Evolutionary conservation across 1,140 invertebrate species (phyloP).

Genomic region (Eupristina koningsbergeri): DNA sequence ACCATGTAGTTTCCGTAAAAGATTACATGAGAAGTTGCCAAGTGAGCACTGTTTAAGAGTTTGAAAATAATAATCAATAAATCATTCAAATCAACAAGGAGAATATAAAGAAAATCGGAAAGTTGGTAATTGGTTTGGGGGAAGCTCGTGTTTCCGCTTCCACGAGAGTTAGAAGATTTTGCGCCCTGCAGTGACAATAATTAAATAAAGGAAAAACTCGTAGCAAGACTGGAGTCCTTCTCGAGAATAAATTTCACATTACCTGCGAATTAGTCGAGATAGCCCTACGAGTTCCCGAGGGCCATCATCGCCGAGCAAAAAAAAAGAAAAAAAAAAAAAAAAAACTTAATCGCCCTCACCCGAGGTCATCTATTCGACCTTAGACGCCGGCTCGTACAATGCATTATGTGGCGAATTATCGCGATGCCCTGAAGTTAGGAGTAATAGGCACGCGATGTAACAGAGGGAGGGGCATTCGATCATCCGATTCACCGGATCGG

Average conservation of each 20-base stretch:
- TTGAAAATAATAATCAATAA: too few species aligned
- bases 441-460: slow-evolving; percentile 40
- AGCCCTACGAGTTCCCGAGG: too few species aligned
- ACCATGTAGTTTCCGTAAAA: too few species aligned
- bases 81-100: background rate
- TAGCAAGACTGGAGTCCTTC: background rate
- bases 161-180: background rate
- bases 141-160: too few species aligned
- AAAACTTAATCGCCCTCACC: too few species aligned
- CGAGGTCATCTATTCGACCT: too few species aligned
- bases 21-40: too few species aligned
- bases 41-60: too few species aligned
- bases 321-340: too few species aligned
- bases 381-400: background rate
- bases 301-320: background rate
- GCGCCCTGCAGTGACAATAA: background rate
- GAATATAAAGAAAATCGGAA: too few species aligned
- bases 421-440: background rate
- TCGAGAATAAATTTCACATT: background rate
- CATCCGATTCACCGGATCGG: slow-evolving; percentile 62
- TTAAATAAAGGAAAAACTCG: background rate
- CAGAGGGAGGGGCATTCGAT: slow-evolving; percentile 32
- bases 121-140: too few species aligned
- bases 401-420: slow-evolving; percentile 10
- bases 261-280: background rate